Conservation (phyloP, 2,888 invertebrate genomes). For the Epinotia brunnichana region DNA sequence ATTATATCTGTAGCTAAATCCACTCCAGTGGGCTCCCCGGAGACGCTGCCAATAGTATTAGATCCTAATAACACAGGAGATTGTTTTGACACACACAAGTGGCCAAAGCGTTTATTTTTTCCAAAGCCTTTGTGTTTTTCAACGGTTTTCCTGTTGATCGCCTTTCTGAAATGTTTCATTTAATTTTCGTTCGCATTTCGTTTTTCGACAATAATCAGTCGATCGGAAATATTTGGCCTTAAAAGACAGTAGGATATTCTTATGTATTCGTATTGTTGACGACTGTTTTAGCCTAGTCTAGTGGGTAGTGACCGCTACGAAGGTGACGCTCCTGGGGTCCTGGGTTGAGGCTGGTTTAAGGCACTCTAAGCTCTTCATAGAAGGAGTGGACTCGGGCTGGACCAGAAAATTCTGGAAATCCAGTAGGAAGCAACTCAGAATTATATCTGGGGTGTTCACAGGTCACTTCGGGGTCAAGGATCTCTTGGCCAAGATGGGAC, state of each 20-base stretch:
- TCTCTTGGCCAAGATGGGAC: too few species aligned
- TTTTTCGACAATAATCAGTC: not conserved
- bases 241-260: not conserved
- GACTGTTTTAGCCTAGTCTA: too few species aligned
- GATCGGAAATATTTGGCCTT: not conserved
- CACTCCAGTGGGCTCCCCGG: conserved; percentile 20
- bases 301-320: too few species aligned
- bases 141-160: conserved; percentile 35
- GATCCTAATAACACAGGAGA: conserved; percentile 67
- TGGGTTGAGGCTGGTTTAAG: too few species aligned
- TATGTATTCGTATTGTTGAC: not conserved
- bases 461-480: too few species aligned
- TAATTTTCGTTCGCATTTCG: conserved; percentile 1
- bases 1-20: conserved; percentile 20
- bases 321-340: too few species aligned
- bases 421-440: too few species aligned
- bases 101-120: conserved; percentile 44
- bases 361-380: too few species aligned
- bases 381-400: too few species aligned
- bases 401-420: too few species aligned
- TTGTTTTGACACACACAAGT: conserved; percentile 71
- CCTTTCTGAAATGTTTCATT: conserved; percentile 26
- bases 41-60: conserved; percentile 44
- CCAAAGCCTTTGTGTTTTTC: conserved; percentile 29
- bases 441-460: too few species aligned